Evolutionary conservation across 2,888 invertebrate species (phyloP).

Genomic region (Eristalis tenax): DNA sequence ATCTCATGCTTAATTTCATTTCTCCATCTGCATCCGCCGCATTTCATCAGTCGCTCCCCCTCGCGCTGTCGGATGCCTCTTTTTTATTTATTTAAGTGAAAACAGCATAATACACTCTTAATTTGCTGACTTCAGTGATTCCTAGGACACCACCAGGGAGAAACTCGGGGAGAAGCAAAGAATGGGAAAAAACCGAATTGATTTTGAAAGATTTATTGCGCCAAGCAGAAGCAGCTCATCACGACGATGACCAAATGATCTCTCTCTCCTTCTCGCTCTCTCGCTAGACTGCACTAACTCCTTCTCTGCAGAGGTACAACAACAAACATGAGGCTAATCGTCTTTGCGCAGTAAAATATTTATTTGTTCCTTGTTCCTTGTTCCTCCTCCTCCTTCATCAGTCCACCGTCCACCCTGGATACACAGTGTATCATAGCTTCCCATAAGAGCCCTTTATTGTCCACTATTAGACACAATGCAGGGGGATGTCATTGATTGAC

Average conservation of each 20-base stretch:
- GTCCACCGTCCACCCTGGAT: background rate
- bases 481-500: constrained; percentile 70
- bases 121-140: constrained; percentile 67
- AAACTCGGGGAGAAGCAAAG: background rate
- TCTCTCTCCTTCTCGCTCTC: background rate
- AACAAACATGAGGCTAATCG: constrained; percentile 64
- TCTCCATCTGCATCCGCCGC: constrained; percentile 29
- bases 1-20: constrained; percentile 53
- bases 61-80: background rate
- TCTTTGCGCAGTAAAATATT: constrained; percentile 68
- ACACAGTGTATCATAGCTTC: constrained; percentile 46
- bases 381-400: background rate
- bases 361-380: constrained; percentile 29
- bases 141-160: background rate
- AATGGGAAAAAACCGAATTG: constrained; percentile 19
- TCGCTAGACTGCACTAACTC: constrained; percentile 6
- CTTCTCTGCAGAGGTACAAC: constrained; percentile 7
- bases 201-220: constrained; percentile 66
- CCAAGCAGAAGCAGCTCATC: constrained; percentile 45
- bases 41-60: background rate
- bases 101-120: constrained; percentile 59
- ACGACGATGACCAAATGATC: constrained; percentile 47
- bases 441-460: constrained; percentile 70
- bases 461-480: constrained; percentile 55
- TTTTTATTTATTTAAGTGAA: constrained; percentile 65